These are phyloP conservation scores for Chaetodon auriga DNA, from an alignment of 2,113 vertebrate genomes.

Conservation along the genomic window DNA sequence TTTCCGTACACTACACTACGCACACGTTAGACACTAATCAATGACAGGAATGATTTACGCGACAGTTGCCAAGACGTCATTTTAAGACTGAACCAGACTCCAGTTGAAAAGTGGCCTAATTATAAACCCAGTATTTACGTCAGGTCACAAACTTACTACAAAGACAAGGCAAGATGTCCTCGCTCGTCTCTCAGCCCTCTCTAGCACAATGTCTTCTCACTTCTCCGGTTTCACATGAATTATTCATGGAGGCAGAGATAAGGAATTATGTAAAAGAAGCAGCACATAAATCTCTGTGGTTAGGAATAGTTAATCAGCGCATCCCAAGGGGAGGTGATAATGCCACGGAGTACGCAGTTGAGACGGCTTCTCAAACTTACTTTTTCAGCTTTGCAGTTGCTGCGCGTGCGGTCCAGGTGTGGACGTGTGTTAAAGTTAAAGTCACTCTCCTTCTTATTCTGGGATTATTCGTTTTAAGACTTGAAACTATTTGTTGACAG, in stretches of 20 bases:
- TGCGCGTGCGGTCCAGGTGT: slow-evolving; percentile 21
- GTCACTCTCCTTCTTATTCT: neutral
- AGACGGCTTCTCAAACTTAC: slow-evolving; percentile 56
- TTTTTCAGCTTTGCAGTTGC: slow-evolving; percentile 43
- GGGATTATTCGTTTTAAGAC: neutral
- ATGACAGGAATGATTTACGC: neutral
- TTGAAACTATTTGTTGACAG: neutral
- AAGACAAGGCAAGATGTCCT: slow-evolving; percentile 56
- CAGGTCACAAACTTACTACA: slow-evolving; percentile 58
- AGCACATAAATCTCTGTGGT: slow-evolving; percentile 74
- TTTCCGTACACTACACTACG: neutral
- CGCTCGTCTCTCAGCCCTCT: slow-evolving; percentile 45
- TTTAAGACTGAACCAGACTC: neutral
- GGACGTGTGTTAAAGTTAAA: neutral
- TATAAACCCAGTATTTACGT: slow-evolving; percentile 57
- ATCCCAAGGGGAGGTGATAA: slow-evolving; percentile 72
- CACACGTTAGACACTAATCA: neutral
- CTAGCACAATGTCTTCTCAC: slow-evolving; percentile 67
- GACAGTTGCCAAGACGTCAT: slow-evolving; percentile 3
- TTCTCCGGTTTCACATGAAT: slow-evolving; percentile 72
- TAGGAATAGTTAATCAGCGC: slow-evolving; percentile 77
- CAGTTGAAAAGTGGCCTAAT: slow-evolving; percentile 22
- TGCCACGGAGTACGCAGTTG: slow-evolving; percentile 44
- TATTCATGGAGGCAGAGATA: slow-evolving; percentile 76
- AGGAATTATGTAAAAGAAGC: slow-evolving; percentile 79